These are phyloP conservation scores for Phocoena sinus DNA, from an alignment of 2,113 vertebrate genomes.

Conservation along the genomic window DNA sequence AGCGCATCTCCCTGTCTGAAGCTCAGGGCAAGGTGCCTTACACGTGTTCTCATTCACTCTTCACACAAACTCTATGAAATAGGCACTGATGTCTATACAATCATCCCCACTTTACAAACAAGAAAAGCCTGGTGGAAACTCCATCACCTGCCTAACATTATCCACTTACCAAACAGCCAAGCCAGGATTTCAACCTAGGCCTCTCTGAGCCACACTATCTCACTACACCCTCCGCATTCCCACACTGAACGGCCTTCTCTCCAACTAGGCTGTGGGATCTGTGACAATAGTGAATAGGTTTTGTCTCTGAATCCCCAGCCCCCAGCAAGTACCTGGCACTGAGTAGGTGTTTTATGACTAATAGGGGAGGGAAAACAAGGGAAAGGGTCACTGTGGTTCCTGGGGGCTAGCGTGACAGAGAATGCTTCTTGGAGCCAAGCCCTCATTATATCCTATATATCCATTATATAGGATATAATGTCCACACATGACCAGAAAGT, in stretches of 20 bases:
- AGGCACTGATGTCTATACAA: neutral
- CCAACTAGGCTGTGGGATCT: neutral
- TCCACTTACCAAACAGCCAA: neutral
- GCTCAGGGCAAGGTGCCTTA: neutral
- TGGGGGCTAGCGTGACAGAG: neutral
- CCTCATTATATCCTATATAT: too few species aligned
- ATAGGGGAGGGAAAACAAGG: neutral
- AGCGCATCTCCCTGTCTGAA: neutral
- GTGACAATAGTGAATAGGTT: neutral
- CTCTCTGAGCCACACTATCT: neutral
- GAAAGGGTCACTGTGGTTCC: neutral
- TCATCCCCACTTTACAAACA: neutral
- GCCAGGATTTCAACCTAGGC: neutral
- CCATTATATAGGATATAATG: too few species aligned
- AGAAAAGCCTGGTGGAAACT: neutral
- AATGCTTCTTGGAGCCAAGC: neutral
- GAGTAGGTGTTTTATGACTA: neutral
- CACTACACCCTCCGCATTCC: neutral
- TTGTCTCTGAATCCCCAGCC: neutral
- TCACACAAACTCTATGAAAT: neutral
- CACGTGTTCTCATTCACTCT: neutral
- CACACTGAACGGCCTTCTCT: neutral
- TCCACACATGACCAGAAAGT: neutral
- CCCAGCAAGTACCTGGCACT: neutral
- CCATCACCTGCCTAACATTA: neutral